Evolutionary conservation across 2,888 invertebrate genomes (phyloP), one percentile per base, ranked within the genome.

Genomic region (Nebria brevicollis): DNA sequence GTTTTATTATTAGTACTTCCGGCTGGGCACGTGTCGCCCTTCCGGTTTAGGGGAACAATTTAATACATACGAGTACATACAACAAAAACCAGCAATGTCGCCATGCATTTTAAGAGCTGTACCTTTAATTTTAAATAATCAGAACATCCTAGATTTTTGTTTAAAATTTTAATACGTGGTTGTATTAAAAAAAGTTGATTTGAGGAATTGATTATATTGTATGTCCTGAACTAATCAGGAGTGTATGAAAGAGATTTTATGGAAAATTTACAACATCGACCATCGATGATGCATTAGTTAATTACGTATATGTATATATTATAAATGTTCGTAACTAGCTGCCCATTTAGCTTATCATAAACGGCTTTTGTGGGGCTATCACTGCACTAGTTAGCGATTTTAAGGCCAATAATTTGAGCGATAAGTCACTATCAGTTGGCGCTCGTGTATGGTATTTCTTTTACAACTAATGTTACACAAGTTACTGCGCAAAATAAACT

Each of bases 1-100:
- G 54, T 54, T 54, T 54, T 54, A 54, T 54, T 54, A 54, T 54
- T 54, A 54, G 54, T 54, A 54, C 84, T 87, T 87, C 87, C 87
- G 86, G 86, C 84, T 84, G 84, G 84, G 84, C 87, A 87, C 87
- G 86, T 86, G 87, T 83, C 85, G 83, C 83, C 84, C 85, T 54
- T 54, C 54, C 54, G 54, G 54, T 54, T 8, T 54, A 54, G 13
- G 54, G 54, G 54, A 13, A 54, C 54, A 34, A 4, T 34, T 34
- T 34, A 34, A 85, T 86, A 84, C 85, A 83, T 82, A 82, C 43
- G 70, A n/a, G n/a, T 82, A 81, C 77, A 81, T 34, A 34, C 34
- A 34, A 34, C 34, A 20, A 20, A 20, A 20, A 20, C 1, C 20
- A 20, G 20, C 20, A 20, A 20, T 20, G 20, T 20, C 20, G 20